Evolutionary conservation across 2,113 vertebrate species (phyloP), one percentile per base, ranked within the genome.

Genomic region (Dunckerocampus dactyliophorus): DNA sequence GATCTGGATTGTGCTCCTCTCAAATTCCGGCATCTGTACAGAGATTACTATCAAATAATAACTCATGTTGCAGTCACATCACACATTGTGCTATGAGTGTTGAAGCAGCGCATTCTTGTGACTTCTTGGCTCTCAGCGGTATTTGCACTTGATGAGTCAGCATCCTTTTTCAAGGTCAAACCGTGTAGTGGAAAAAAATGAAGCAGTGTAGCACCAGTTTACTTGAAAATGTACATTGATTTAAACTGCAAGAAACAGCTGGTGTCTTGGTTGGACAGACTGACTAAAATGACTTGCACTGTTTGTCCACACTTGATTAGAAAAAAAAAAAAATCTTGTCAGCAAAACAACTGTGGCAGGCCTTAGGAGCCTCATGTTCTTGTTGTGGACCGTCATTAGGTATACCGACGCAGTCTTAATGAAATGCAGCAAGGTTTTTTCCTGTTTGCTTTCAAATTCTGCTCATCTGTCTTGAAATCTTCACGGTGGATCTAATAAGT

Each of bases 111-210:
- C 67, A 11, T 69, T 67, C 60, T 75, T 51, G 69, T 51, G 77
- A 74, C 78, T 78, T 47, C 34, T n/a, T 48, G 58, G 71, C 71
- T 59, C 46, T 65, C 63, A 59, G 66, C 66, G 52, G 74, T 75
- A 51, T 75, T 76, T 71, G 72, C 79, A 76, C 71, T 77, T 85
- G 77, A 60, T 85, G 80, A 87, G 68, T 87, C 82, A 76, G 77
- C 83, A 67, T 82, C 80, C 58, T 61, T 83, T n/a, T 65, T 83
- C 82, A 87, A 88, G 87, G 84, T 83, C 83, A 84, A 75, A 63
- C 60, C 62, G 62, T 62, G 63, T 64, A 45, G 59, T 34, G 55
- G 47, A 49, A 59, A 62, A 64, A 67, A 74, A 68, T 63, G 46
- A 47, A 67, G 59, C 73, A 51, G 70, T 61, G 47, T 79, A 58